Evolutionary conservation across 2,888 invertebrate species (phyloP).

Genomic region (Cantharis flavilabris): DNA sequence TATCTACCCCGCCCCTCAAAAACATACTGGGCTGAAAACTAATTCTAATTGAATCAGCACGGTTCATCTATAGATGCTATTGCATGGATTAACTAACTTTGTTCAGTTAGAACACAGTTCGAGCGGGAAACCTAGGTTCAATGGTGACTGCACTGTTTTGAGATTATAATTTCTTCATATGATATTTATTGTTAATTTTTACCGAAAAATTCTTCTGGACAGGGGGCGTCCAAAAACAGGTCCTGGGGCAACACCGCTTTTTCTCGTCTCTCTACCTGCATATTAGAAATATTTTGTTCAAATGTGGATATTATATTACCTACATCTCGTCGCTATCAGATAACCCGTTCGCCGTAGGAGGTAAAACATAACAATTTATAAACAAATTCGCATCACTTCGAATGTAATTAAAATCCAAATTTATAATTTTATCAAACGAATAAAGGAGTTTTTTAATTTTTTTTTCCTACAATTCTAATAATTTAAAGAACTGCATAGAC

Average conservation of each 20-base stretch:
- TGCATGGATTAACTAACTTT: no score
- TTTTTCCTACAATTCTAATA: not conserved
- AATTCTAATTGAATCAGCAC: no score
- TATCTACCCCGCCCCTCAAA: no score
- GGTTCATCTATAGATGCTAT: no score
- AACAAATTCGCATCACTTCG: conserved; percentile 34
- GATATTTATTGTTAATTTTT: not conserved
- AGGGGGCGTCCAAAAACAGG: not conserved
- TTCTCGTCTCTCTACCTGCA: not conserved
- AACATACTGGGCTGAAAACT: no score
- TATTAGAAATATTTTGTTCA: not conserved
- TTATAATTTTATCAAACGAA: not conserved
- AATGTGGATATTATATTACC: not conserved
- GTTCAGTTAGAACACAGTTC: no score
- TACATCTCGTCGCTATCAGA: conserved; percentile 28
- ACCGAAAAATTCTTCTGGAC: not conserved
- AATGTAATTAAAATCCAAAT: conserved; percentile 4
- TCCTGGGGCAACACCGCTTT: not conserved
- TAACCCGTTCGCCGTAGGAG: conserved; percentile 30
- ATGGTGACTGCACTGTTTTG: no score
- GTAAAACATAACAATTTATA: conserved; percentile 33
- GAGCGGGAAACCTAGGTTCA: no score
- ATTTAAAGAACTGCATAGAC: not conserved
- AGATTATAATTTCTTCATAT: no score
- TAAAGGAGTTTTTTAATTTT: not conserved